Evolutionary conservation across 1,140 invertebrate species (phyloP), one percentile per base, ranked within the genome.

Genomic region (Dufourea novaeangliae): DNA sequence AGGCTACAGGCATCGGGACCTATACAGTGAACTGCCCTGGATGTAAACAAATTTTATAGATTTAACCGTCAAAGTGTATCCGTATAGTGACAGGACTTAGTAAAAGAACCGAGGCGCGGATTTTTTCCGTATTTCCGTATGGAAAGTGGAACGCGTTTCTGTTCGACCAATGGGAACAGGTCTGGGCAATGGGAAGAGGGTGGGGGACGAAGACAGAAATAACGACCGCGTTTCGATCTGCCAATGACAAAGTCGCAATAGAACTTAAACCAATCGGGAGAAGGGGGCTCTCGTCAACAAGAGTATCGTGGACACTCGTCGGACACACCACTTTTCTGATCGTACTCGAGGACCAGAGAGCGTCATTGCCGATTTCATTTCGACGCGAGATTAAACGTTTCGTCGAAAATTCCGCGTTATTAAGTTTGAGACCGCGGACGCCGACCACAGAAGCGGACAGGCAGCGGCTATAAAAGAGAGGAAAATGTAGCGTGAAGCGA

Each of bases 401-500:
- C 32, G 6, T 52, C 67, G 20, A 34, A 27, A 39, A 52, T 22
- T 50, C 56, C 69, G 56, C 8, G 69, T n/a, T 46, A 39, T 61
- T 61, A 71, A 71, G 39, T 56, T n/a, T 71, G n/a, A 34, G 46
- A 61, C 29, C 39, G n/a, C 56, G 69, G 22, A 50, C 29, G 25
- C 12, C 41, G 11, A 20, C 3, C 3, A 46, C 17, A 46, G 44
- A 41, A 61, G 39, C 66, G 11, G 12, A 2, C n/a, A 7, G 12
- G 32, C n/a, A 34, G 37, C 25, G 7, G 54, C 12, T 17, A n/a
- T 56, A 44, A 57, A 70, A 54, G 11, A 46, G 64, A 0, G 46
- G 29, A 54, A 37, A 70, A 70, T 25, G 68, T 59, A 14, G 68
- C n/a, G 56, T 20, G 56, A 71, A 71, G 29, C 7, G 17, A 71